These are phyloP conservation scores for Sminthurides bifidus DNA, from an alignment of 1,140 invertebrate species.

Conservation along the genomic window DNA sequence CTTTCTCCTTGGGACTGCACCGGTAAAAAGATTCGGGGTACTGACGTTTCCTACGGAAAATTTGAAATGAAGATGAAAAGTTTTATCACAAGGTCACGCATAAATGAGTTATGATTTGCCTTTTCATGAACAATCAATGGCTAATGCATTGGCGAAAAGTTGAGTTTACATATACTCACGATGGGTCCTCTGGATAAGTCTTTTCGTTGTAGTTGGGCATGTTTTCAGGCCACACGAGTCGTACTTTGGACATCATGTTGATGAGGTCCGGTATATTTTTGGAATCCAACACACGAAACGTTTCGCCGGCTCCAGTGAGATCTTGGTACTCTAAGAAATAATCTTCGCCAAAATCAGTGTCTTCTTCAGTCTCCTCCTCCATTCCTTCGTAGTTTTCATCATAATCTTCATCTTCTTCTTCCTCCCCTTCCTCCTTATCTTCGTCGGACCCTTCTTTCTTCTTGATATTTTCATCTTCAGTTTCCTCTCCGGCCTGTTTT, in stretches of 20 bases:
- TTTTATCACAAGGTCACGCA: not conserved
- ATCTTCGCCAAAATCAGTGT: not conserved
- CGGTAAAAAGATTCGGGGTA: slow-evolving; percentile 59
- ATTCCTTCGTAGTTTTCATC: not conserved
- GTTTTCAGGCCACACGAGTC: slow-evolving; percentile 29
- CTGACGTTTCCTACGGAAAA: not conserved
- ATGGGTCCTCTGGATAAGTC: slow-evolving; percentile 5
- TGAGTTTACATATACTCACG: slow-evolving; percentile 6
- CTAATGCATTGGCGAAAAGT: not conserved
- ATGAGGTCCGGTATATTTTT: slow-evolving; percentile 18
- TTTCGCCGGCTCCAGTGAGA: not conserved
- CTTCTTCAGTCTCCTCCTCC: not conserved
- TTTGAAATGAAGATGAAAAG: too few relatives aligned
- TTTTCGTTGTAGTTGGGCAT: slow-evolving; percentile 16
- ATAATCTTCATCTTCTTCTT: not conserved
- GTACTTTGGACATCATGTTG: slow-evolving; percentile 22
- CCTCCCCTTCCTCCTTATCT: not conserved
- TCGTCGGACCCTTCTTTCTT: not conserved
- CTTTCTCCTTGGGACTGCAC: slow-evolving; percentile 57
- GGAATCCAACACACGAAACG: slow-evolving; percentile 7
- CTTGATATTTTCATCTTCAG: slow-evolving; percentile 1
- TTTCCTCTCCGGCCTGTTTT: not conserved
- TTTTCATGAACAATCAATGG: not conserved
- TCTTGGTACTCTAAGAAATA: slow-evolving; percentile 4
- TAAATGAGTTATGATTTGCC: not conserved